A percentile compares a stretch with the other conserved stretches of the same genome.
Conservation (phyloP, 2,888 invertebrate genomes). For the Eupithecia abbreviata region DNA sequence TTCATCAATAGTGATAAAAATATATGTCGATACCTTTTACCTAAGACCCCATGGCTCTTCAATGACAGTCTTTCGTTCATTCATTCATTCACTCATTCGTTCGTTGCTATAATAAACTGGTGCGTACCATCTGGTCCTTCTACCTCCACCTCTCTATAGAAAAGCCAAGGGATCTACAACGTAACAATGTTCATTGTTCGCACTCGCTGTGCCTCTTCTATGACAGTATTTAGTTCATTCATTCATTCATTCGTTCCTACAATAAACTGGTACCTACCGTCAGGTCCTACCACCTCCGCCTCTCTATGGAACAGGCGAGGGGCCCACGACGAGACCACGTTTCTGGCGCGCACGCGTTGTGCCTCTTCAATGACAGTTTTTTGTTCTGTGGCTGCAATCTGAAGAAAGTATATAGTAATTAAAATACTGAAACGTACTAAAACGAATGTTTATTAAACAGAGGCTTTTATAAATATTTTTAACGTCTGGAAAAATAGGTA, state of each 20-base stretch:
- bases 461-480: too few species aligned
- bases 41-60: too few species aligned
- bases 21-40: too few species aligned
- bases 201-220: slow-evolving; percentile 94
- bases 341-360: slow-evolving; percentile 89
- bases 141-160: slow-evolving; percentile 66
- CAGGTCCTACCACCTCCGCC: slow-evolving; percentile 48
- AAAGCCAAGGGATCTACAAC: slow-evolving; percentile 89
- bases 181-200: slow-evolving; percentile 87
- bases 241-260: background rate
- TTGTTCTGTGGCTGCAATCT: slow-evolving; percentile 92
- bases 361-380: slow-evolving; percentile 95
- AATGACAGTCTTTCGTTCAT: too few species aligned
- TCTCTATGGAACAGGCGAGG: slow-evolving; percentile 87
- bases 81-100: too few species aligned
- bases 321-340: slow-evolving; percentile 86
- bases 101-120: too few species aligned
- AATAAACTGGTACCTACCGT: slow-evolving; percentile 52
- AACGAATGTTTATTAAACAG: too few species aligned
- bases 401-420: background rate
- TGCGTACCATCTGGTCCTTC: slow-evolving; percentile 60
- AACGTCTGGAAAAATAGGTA: too few species aligned
- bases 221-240: slow-evolving; percentile 55
- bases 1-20: too few species aligned
- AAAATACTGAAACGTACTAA: too few species aligned